A percentile compares a stretch with the other conserved stretches of the same genome.
phyloP scores from a whole-genome alignment of 2,888 invertebrate genomes.

The Lucinisca nassula region DNA sequence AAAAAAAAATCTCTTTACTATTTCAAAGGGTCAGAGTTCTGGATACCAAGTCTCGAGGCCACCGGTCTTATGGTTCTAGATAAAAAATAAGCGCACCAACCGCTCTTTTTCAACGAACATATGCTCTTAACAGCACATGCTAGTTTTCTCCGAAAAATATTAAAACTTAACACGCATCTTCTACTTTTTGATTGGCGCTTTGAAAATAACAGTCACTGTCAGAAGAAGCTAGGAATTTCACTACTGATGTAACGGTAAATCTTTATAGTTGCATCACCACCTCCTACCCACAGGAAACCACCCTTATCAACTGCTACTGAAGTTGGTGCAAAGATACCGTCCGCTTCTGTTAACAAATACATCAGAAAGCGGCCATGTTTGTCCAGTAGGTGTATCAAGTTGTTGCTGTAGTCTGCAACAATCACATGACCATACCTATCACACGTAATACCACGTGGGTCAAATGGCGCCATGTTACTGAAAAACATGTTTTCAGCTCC shows the following conservation, averaged over 20 bases:
- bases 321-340: constrained; percentile 71
- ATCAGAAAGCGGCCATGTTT: constrained; percentile 71
- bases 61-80: too few species aligned
- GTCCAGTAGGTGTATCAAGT: constrained; percentile 71
- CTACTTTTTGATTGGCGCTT: too few species aligned
- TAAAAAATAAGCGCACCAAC: too few species aligned
- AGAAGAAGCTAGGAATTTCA: constrained; percentile 16
- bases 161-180: too few species aligned
- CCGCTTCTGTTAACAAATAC: constrained; percentile 68
- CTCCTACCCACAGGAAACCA: constrained; percentile 77
- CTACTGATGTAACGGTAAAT: constrained; percentile 66
- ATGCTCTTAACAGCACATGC: too few species aligned
- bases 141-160: too few species aligned
- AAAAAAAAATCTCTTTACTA: too few species aligned
- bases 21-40: too few species aligned
- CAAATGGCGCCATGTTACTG: constrained; percentile 62
- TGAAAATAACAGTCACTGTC: too few species aligned
- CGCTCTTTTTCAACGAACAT: too few species aligned
- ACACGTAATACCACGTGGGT: constrained; percentile 78
- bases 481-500: constrained; percentile 39
- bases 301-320: constrained; percentile 75
- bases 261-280: constrained; percentile 71
- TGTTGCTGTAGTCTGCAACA: constrained; percentile 77
- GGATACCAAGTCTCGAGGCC: too few species aligned
- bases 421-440: constrained; percentile 79